Base-by-base conservation (phyloP, 2,113 vertebrate species). In the Cairina moschata region DNA sequence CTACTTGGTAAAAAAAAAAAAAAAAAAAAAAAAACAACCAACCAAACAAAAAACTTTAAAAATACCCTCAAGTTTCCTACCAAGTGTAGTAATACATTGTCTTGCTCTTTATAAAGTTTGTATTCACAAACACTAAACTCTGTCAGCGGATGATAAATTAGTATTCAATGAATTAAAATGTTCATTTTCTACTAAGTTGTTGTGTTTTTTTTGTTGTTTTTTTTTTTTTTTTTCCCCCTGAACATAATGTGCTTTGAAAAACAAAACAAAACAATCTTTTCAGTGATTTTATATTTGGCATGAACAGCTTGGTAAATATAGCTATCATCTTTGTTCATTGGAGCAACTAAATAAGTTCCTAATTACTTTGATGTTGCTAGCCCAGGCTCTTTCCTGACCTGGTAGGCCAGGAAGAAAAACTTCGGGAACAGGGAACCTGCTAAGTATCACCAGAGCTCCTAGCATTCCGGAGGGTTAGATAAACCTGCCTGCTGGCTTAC, bases 391-490 rank as follows among this genome's bases (percentile, higher is more conserved):
- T 44, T 3, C 66, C 68, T 80, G 72, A 54, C 17, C 67, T 77
- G 29, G 8, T 54, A 83, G 62, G 44, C 50, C 56, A 71, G 52
- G 13, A 58, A 55, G 84, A 90, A 67, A 66, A 58, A 25, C 44
- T n/a, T 44, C 2, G 66, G 40, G 50, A 54, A 3, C 0, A 77
- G 72, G 21, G 34, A 80, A 29, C 17, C 12, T 90, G 48, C 34
- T 20, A 1, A 40, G 46, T 80, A 72, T 80, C 21, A 5, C 1
- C 2, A 3, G 73, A 92, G 65, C 65, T 77, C 46, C 46, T 17
- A 0, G 16, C 0, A 0, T 42, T 91, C 11, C 76, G 10, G 59
- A 36, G 44, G 67, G n/a, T 67, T 36, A 8, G 44, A 2, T 69
- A 23, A 44, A 23, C 3, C 8, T 71, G 65, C 36, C 50, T 31